Percentiles rank a stretch among this genome's conserved stretches.
Evolutionary conservation across 2,888 invertebrate species (phyloP).

Genomic region (Malthinus seriepunctatus): DNA sequence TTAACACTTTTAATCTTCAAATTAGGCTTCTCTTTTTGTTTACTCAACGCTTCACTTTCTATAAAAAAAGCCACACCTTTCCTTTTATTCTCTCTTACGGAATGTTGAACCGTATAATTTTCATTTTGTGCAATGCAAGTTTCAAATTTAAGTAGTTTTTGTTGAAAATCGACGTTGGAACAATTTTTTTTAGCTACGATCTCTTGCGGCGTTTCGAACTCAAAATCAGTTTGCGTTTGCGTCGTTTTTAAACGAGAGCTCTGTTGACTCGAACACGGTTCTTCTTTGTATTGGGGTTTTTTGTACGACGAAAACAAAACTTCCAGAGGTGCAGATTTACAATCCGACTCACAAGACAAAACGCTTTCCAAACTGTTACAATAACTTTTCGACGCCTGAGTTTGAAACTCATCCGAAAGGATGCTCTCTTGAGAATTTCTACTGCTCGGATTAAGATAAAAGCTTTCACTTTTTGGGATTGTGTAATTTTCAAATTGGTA

Average conservation of each 20-base stretch:
- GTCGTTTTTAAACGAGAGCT: slow-evolving; percentile 42
- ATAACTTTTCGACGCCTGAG: slow-evolving; percentile 57
- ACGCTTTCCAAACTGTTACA: slow-evolving; percentile 82
- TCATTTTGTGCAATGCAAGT: slow-evolving; percentile 41
- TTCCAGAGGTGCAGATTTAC: slow-evolving; percentile 78
- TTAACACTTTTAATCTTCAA: slow-evolving; percentile 31
- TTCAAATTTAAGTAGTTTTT: slow-evolving; percentile 52
- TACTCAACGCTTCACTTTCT: slow-evolving; percentile 33
- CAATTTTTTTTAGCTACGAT: slow-evolving; percentile 45
- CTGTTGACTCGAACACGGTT: slow-evolving; percentile 6
- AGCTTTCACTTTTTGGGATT: slow-evolving; percentile 73
- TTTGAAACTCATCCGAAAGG: slow-evolving; percentile 68
- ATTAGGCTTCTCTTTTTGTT: slow-evolving; percentile 15
- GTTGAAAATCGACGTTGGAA: slow-evolving; percentile 50
- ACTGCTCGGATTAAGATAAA: slow-evolving; percentile 74
- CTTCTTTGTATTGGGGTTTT: slow-evolving; percentile 10
- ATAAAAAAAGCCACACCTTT: slow-evolving; percentile 50
- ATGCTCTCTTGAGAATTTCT: slow-evolving; percentile 77
- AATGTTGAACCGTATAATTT: slow-evolving; percentile 16
- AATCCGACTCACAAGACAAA: slow-evolving; percentile 77
- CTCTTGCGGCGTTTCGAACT: slow-evolving; percentile 45
- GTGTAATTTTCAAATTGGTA: slow-evolving; percentile 42
- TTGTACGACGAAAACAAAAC: slow-evolving; percentile 61
- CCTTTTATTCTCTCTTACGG: slow-evolving; percentile 28
- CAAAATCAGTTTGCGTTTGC: slow-evolving; percentile 51